phyloP scores from a whole-genome alignment of 2,797 vertebrate species.

The Danio choprae region DNA sequence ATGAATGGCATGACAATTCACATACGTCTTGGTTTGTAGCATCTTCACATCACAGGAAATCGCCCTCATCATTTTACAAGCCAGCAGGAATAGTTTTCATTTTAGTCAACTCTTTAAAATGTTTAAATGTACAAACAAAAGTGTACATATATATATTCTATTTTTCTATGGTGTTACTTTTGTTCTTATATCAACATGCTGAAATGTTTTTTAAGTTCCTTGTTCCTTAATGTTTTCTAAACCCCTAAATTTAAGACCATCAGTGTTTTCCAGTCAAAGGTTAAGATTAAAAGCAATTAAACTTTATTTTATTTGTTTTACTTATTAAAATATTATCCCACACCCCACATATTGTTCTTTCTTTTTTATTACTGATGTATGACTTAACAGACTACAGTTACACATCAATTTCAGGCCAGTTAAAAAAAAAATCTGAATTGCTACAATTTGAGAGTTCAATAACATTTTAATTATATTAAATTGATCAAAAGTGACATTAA shows the following conservation, averaged over 20 bases:
- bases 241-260: neutral
- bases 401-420: neutral
- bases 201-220: conserved; percentile 24
- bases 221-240: no score
- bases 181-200: conserved; percentile 33
- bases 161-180: conserved; percentile 50
- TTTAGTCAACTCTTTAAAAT: conserved; percentile 21
- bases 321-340: conserved; percentile 39
- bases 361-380: neutral
- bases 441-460: neutral
- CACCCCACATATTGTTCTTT: conserved; percentile 11
- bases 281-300: neutral
- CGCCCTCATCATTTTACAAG: neutral
- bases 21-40: conserved; percentile 2
- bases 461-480: neutral
- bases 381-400: neutral
- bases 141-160: conserved; percentile 62
- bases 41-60: neutral
- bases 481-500: neutral
- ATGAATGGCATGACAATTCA: neutral
- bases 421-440: no score
- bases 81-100: conserved; percentile 25
- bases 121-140: conserved; percentile 46
- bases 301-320: conserved; percentile 24
- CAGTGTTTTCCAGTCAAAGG: conserved; percentile 2